Evolutionary conservation across 2,113 vertebrate species (phyloP).

Genomic region (Ondatra zibethicus): DNA sequence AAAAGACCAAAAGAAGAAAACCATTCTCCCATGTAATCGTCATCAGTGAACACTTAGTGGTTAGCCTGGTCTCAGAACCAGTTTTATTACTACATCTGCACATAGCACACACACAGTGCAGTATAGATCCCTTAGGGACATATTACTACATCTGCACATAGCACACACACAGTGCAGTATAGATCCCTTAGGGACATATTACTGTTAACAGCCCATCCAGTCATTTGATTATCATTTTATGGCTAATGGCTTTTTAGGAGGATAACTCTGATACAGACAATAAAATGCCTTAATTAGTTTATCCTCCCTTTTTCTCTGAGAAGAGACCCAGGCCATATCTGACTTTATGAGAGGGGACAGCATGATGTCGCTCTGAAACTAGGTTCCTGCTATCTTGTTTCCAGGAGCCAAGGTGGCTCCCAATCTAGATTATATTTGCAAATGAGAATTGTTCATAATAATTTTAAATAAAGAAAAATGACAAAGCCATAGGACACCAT

Average conservation of each 20-base stretch:
- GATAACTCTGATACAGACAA: slow-evolving; percentile 70
- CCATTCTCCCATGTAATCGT: neutral
- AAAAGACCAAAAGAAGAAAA: slow-evolving; percentile 29
- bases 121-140: slow-evolving; percentile 47
- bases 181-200: slow-evolving; percentile 48
- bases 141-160: neutral
- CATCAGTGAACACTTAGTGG: slow-evolving; percentile 15
- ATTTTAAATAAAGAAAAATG: neutral
- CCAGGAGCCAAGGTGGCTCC: neutral
- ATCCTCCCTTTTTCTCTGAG: slow-evolving; percentile 52
- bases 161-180: slow-evolving; percentile 35
- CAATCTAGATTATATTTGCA: neutral
- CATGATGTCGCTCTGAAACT: neutral
- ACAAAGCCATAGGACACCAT: neutral
- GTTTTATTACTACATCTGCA: slow-evolving; percentile 25
- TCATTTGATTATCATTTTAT: slow-evolving; percentile 73
- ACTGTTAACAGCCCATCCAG: slow-evolving; percentile 58
- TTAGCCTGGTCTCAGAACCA: slow-evolving; percentile 21
- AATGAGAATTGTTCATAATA: neutral
- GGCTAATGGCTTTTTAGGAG: slow-evolving; percentile 71
- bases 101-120: slow-evolving; percentile 8
- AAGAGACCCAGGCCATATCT: slow-evolving; percentile 44
- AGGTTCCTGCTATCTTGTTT: neutral
- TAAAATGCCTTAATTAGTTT: slow-evolving; percentile 74
- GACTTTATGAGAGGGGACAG: neutral